A percentile compares a stretch with the other conserved stretches of the same genome.
These are phyloP conservation scores for Uromys caudimaculatus DNA, from an alignment of 2,797 vertebrate species.

Conservation along the genomic window DNA sequence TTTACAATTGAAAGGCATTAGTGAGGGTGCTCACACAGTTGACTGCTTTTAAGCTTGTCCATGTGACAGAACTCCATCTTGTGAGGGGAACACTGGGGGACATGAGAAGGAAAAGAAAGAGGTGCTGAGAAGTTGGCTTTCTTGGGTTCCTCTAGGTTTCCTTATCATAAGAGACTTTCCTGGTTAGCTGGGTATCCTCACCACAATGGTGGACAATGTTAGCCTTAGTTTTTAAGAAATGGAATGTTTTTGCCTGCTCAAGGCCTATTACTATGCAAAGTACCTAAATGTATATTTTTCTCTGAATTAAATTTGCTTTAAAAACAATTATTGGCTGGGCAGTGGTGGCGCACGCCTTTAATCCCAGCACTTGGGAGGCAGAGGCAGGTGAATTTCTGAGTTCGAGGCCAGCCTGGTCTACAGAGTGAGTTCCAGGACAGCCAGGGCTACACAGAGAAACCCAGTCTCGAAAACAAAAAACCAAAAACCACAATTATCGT, in stretches of 20 bases:
- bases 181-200: constrained; percentile 22
- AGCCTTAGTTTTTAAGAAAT: constrained; percentile 21
- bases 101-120: neutral
- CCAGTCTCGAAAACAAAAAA: too few species aligned
- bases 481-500: constrained; percentile 18
- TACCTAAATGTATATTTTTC: constrained; percentile 14
- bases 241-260: neutral
- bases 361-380: too few species aligned
- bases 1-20: neutral
- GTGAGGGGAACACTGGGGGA: neutral
- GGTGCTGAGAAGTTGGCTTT: neutral
- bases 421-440: too few species aligned
- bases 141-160: constrained; percentile 34
- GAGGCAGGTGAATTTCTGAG: too few species aligned
- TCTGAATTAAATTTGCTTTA: constrained; percentile 50
- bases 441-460: too few species aligned
- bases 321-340: too few species aligned
- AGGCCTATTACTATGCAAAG: constrained; percentile 11
- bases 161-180: constrained; percentile 3
- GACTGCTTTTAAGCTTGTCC: neutral
- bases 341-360: too few species aligned
- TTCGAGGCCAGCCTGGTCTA: too few species aligned
- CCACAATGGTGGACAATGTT: neutral
- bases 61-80: neutral
- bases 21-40: neutral